Percentiles rank a stretch among this genome's conserved stretches.
These are phyloP conservation scores for Philopotamus ludificatus DNA, from an alignment of 1,140 invertebrate species.

Conservation along the genomic window DNA sequence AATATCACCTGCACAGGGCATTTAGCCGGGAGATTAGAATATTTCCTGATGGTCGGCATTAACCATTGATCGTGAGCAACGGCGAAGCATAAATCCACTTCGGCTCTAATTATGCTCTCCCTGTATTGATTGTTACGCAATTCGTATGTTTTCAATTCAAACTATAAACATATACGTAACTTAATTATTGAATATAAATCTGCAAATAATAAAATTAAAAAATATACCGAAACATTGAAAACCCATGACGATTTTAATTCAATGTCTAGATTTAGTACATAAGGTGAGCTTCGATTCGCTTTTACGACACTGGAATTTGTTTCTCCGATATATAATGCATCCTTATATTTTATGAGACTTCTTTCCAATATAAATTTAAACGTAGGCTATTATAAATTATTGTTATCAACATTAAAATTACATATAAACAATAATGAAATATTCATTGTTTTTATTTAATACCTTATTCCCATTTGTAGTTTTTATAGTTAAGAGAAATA, in stretches of 20 bases:
- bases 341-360: slow-evolving; percentile 12
- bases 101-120: slow-evolving; percentile 18
- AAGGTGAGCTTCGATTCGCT: slow-evolving; percentile 15
- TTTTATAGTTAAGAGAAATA: not conserved
- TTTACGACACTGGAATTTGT: slow-evolving; percentile 1
- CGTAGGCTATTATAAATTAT: not conserved
- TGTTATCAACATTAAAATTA: no score
- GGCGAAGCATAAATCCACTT: slow-evolving; percentile 6
- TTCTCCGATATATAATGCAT: slow-evolving; percentile 2
- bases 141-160: slow-evolving; percentile 24
- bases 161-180: slow-evolving; percentile 1
- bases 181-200: not conserved
- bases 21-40: slow-evolving; percentile 16
- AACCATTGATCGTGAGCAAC: slow-evolving; percentile 15
- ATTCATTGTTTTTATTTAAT: no score
- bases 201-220: slow-evolving; percentile 4
- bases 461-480: no score
- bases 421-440: no score
- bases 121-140: slow-evolving; percentile 26
- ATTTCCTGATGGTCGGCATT: slow-evolving; percentile 4
- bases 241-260: slow-evolving; percentile 4
- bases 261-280: slow-evolving; percentile 13
- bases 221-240: slow-evolving; percentile 12
- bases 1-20: slow-evolving; percentile 11
- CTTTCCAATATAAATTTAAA: slow-evolving; percentile 13